These are phyloP conservation scores for Cavia aperea DNA, from an alignment of 2,113 vertebrate genomes.

Conservation along the genomic window DNA sequence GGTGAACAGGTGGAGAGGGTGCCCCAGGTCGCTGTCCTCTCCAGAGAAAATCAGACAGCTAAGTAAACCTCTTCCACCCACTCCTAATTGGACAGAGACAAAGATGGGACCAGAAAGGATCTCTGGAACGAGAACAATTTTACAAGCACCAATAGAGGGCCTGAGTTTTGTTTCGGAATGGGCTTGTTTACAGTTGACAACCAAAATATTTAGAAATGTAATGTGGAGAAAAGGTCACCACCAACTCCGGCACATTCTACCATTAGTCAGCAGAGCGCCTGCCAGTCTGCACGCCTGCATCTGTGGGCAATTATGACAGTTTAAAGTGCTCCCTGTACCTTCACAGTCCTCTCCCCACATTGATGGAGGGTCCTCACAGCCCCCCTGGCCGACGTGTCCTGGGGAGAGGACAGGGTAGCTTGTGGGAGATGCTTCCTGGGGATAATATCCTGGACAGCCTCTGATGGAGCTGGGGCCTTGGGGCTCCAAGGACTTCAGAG, in stretches of 20 bases:
- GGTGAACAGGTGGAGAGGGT: not conserved
- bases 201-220: slow-evolving; percentile 67
- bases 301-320: slow-evolving; percentile 51
- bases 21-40: not conserved
- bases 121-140: not conserved
- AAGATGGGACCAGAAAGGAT: not conserved
- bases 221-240: slow-evolving; percentile 50
- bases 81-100: not conserved
- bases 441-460: not conserved
- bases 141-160: slow-evolving; percentile 6
- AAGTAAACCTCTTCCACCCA: not conserved
- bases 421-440: not conserved
- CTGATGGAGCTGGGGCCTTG: not conserved
- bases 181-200: slow-evolving; percentile 59
- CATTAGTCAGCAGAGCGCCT: slow-evolving; percentile 57
- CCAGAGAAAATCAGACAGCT: not conserved
- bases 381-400: not conserved
- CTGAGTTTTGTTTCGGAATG: slow-evolving; percentile 49
- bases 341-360: slow-evolving; percentile 13
- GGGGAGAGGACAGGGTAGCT: not conserved
- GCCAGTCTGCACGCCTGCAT: slow-evolving; percentile 28
- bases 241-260: slow-evolving; percentile 44
- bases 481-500: not conserved
- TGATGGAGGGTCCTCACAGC: not conserved
- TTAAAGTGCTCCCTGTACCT: slow-evolving; percentile 3